A percentile compares a stretch with the other conserved stretches of the same genome.
phyloP scores from a whole-genome alignment of 2,797 vertebrate species.

The Tragopan temminckii region DNA sequence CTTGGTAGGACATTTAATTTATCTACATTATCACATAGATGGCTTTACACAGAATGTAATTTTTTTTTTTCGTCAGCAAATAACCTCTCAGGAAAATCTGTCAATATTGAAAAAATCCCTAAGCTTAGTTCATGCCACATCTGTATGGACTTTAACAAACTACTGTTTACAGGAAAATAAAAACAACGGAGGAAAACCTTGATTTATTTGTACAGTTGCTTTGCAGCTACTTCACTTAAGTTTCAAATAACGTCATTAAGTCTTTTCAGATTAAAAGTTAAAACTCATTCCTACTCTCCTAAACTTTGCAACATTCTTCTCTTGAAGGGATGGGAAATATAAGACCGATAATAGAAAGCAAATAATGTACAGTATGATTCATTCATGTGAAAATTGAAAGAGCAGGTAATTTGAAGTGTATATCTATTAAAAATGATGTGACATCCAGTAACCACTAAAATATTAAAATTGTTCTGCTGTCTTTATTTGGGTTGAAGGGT shows the following conservation, averaged over 20 bases:
- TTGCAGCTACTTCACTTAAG: neutral
- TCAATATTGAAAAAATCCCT: neutral
- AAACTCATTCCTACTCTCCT: neutral
- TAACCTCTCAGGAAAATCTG: neutral
- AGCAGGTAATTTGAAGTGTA: neutral
- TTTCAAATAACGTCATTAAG: neutral
- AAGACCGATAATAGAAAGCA: neutral
- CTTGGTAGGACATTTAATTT: neutral
- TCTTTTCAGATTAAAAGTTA: neutral
- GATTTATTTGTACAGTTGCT: neutral
- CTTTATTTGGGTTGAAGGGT: neutral
- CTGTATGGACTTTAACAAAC: neutral
- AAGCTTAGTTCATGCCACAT: neutral
- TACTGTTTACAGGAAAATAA: neutral
- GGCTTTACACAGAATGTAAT: neutral
- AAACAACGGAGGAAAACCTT: neutral
- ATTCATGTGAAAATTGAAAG: neutral
- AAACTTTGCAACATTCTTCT: neutral
- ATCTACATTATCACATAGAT: neutral
- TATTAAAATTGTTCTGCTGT: neutral
- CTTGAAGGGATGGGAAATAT: neutral
- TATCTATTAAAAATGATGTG: neutral
- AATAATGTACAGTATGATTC: neutral
- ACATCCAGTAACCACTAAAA: neutral
- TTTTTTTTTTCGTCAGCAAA: neutral